Base-by-base conservation (phyloP, 2,113 vertebrate genomes). In the Herpetotheres cachinnans region DNA sequence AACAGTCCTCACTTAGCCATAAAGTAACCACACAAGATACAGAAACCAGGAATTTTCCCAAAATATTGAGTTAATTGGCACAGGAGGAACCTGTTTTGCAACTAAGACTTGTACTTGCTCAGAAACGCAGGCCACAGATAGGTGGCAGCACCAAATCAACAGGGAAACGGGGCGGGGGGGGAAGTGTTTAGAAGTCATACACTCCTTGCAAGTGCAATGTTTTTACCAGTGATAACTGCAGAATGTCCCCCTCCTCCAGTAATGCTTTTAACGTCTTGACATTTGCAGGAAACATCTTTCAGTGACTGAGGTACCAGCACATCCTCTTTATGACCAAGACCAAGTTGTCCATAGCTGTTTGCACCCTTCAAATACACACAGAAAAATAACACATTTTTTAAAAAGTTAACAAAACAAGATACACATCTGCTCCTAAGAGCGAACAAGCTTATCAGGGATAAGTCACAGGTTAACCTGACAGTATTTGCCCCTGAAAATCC, bases 321-420 rank as follows among this genome's bases (percentile, higher is more conserved):
- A 96, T 99, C 99, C 91, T 99, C 98, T 85, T 93, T 98, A 97
- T 99, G 98, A 54, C 98, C 98, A 89, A 98, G 98, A 40, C 99
- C 99, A 93, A 99, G 99, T 59, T 99, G 99, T 29, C 99, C 99
- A 36, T 99, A 99, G 96, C 99, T 99, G 97, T 99, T 99, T 32
- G 99, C 99, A 85, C 99, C 99, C 99, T 99, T 96, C 17, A 67
- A 67, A 96, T 27, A 58, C 46, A 83, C 18, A 91, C 22, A 92
- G 38, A 82, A 88, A 83, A 84, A 80, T 5, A 79, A 65, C 9
- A 20, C 3, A 0, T 26, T 67, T 22, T 78, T 76, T 25, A 5
- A 1, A 56, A 81, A 44, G 32, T 67, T 63, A 78, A 50, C 12
- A 34, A 30, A 62, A 72, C 65, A 34, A 65, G 29, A 26, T 9